A percentile compares a stretch with the other conserved stretches of the same genome.
These are phyloP conservation scores for Machimus rusticus DNA, from an alignment of 2,888 invertebrate genomes.

Conservation along the genomic window DNA sequence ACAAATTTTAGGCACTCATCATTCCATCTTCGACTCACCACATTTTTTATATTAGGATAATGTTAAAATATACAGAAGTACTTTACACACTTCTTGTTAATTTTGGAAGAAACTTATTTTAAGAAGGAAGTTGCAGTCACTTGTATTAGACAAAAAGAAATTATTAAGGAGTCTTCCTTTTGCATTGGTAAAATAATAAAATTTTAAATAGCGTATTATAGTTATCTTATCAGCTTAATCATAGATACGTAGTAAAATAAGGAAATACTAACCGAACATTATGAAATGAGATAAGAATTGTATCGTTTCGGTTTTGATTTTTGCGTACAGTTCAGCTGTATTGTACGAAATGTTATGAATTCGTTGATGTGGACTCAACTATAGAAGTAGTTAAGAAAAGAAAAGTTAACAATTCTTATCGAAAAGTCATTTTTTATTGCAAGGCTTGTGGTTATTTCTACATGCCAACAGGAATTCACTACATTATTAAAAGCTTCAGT, in stretches of 20 bases:
- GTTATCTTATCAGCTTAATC: background rate
- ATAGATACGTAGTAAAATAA: background rate
- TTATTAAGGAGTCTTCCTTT: too few species aligned
- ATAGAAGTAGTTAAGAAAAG: background rate
- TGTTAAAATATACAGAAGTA: too few species aligned
- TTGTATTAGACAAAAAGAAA: too few species aligned
- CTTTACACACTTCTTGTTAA: too few species aligned
- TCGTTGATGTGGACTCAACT: background rate
- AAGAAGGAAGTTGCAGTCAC: too few species aligned
- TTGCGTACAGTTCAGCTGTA: background rate
- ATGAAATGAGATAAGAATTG: background rate
- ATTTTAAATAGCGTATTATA: too few species aligned
- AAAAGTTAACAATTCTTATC: background rate
- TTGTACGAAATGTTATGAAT: background rate
- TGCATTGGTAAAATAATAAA: too few species aligned
- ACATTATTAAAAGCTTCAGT: background rate
- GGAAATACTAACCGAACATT: background rate
- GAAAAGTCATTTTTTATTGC: background rate
- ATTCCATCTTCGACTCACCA: too few species aligned
- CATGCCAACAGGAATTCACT: background rate
- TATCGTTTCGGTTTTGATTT: background rate
- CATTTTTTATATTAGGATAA: too few species aligned
- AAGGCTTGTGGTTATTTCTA: background rate
- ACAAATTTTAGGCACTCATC: too few species aligned
- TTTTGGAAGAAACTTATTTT: too few species aligned